Evolutionary conservation across 2,113 vertebrate genomes (phyloP).

Genomic region (Sialia sialis): DNA sequence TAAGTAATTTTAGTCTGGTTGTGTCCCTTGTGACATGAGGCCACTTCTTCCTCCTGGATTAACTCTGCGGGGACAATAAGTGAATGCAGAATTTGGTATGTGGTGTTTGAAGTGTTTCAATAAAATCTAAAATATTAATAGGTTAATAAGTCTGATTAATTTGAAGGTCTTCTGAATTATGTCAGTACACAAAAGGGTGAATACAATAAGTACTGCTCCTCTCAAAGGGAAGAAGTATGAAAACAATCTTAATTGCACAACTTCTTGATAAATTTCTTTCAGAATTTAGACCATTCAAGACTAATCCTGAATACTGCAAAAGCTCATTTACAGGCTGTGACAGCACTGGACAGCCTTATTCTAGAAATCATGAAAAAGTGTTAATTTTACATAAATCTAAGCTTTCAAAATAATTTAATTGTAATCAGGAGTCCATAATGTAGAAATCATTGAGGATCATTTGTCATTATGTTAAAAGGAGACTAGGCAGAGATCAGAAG

Average conservation of each 20-base stretch:
- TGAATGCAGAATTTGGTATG: not conserved
- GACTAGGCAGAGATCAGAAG: not conserved
- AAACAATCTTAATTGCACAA: not conserved
- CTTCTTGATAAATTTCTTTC: not conserved
- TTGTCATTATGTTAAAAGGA: not conserved
- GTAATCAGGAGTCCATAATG: not conserved
- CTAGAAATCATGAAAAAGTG: not conserved
- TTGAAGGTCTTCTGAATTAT: not conserved
- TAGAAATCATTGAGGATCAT: constrained; percentile 23
- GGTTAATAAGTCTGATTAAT: not conserved
- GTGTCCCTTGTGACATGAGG: not conserved
- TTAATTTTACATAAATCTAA: constrained; percentile 20
- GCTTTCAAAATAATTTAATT: constrained; percentile 42
- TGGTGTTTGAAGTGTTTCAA: not conserved
- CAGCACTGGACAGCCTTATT: not conserved
- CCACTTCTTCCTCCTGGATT: not conserved
- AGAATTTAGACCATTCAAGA: not conserved
- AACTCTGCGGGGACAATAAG: not conserved
- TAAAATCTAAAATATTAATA: not conserved
- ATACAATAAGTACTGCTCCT: not conserved
- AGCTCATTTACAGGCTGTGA: not conserved
- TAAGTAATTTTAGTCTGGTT: not conserved
- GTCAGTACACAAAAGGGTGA: not conserved
- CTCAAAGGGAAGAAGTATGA: not conserved
- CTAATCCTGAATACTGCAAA: not conserved